phyloP scores from a whole-genome alignment of 2,797 vertebrate genomes.

The Xenopus petersii region DNA sequence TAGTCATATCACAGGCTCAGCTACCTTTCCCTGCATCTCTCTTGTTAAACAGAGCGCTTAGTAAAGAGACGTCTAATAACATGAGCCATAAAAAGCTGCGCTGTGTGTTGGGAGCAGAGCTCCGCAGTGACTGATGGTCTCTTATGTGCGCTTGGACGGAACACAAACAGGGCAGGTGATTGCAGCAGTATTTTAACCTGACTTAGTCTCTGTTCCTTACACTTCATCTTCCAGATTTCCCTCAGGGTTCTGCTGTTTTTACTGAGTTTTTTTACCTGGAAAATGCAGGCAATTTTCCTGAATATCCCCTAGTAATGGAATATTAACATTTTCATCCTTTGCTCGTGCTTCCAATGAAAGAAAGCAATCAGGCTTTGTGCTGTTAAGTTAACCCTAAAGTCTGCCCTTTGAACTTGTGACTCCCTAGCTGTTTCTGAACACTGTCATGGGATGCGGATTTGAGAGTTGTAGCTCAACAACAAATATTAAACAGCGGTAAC shows the following conservation, averaged over 20 bases:
- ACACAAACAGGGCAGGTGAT: slow-evolving; percentile 39
- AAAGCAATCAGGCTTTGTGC: no score
- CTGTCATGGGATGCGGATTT: no score
- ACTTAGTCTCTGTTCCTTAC: slow-evolving; percentile 19
- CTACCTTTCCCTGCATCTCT: slow-evolving; percentile 44
- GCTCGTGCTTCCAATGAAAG: no score
- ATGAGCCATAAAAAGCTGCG: slow-evolving; percentile 43
- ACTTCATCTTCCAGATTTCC: slow-evolving; percentile 17
- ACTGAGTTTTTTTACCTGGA: slow-evolving; percentile 22
- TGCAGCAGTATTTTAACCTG: slow-evolving; percentile 8
- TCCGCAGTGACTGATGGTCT: slow-evolving; percentile 53
- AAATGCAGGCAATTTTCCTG: neutral
- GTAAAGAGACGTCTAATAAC: slow-evolving; percentile 47
- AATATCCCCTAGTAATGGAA: neutral
- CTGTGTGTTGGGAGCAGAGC: slow-evolving; percentile 50
- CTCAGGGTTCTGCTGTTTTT: slow-evolving; percentile 36
- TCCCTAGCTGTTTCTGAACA: no score
- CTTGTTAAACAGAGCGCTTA: slow-evolving; percentile 46
- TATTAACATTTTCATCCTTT: no score
- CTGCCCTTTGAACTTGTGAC: no score
- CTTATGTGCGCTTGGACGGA: slow-evolving; percentile 51
- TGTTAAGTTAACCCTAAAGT: no score
- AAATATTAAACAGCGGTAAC: no score
- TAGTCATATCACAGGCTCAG: slow-evolving; percentile 46
- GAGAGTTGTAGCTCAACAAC: no score